phyloP scores from a whole-genome alignment of 2,797 vertebrate species.

The Zenarchopterus dispar region DNA sequence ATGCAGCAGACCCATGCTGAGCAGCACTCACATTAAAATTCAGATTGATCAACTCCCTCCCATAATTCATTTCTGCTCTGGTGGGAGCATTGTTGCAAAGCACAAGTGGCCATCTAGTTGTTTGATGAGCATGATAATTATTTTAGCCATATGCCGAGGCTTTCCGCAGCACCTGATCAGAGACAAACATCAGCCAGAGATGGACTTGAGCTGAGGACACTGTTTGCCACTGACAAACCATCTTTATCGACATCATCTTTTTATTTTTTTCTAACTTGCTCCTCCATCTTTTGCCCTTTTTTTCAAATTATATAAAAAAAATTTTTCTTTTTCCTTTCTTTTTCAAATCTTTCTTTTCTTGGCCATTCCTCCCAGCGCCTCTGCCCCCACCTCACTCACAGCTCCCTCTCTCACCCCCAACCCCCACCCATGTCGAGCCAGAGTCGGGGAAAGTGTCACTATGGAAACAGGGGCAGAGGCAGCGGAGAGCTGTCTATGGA shows the following conservation, averaged over 20 bases:
- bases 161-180: slow-evolving; percentile 59
- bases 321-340: no score
- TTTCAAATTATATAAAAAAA: background rate
- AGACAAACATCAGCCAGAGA: slow-evolving; percentile 35
- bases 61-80: slow-evolving; percentile 70
- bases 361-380: slow-evolving; percentile 53
- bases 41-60: slow-evolving; percentile 66
- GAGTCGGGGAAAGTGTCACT: slow-evolving; percentile 80
- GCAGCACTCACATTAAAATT: slow-evolving; percentile 68
- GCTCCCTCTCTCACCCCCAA: slow-evolving; percentile 42
- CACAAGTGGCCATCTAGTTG: slow-evolving; percentile 74
- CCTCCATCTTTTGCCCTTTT: slow-evolving; percentile 48
- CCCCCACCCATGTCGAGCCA: slow-evolving; percentile 69
- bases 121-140: slow-evolving; percentile 77
- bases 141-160: slow-evolving; percentile 71
- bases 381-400: slow-evolving; percentile 1
- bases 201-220: slow-evolving; percentile 24
- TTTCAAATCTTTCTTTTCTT: slow-evolving; percentile 39
- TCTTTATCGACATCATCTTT: slow-evolving; percentile 50
- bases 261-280: slow-evolving; percentile 60
- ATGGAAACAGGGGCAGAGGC: slow-evolving; percentile 80
- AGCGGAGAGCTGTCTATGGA: slow-evolving; percentile 60
- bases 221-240: slow-evolving; percentile 58
- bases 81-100: slow-evolving; percentile 66
- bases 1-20: slow-evolving; percentile 39